Conservation (phyloP, 2,888 invertebrate genomes). For the Branchipolynoe longqiensis region DNA sequence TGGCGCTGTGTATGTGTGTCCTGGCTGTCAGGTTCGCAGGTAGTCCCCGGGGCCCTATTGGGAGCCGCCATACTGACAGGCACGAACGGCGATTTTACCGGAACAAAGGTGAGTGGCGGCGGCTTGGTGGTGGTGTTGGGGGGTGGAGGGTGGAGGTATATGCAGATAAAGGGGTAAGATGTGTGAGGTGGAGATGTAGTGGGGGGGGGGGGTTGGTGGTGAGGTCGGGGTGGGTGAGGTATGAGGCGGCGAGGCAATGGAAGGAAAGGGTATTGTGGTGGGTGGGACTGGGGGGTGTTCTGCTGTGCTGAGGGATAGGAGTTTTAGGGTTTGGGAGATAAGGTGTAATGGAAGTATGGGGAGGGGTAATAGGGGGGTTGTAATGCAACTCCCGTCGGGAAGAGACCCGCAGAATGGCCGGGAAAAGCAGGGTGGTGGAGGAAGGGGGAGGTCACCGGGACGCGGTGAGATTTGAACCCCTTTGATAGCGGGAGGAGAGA, state of each 20-base stretch:
- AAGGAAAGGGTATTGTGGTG: background rate
- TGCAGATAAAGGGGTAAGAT: background rate
- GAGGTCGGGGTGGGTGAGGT: background rate
- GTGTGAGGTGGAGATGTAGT: background rate
- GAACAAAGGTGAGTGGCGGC: constrained; percentile 17
- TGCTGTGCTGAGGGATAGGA: background rate
- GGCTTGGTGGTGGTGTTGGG: background rate
- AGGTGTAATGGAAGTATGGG: no score
- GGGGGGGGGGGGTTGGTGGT: background rate
- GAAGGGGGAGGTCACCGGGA: no score
- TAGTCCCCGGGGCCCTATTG: constrained; percentile 31
- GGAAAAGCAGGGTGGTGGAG: no score
- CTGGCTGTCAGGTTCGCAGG: constrained; percentile 41
- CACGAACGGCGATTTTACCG: constrained; percentile 42
- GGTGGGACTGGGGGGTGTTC: background rate
- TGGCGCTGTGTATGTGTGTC: constrained; percentile 23
- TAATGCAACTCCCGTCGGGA: no score
- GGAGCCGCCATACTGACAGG: constrained; percentile 11
- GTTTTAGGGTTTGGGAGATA: no score
- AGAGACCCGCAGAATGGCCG: no score
- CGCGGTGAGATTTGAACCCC: no score
- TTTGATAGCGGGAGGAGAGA: no score
- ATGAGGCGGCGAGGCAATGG: background rate
- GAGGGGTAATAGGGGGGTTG: no score
- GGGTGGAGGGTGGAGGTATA: background rate